Percentiles rank a stretch among this genome's conserved stretches.
These are phyloP conservation scores for Haliclona indistincta DNA, from an alignment of 37 sponge, comb jelly and placozoan species.

Conservation along the genomic window DNA sequence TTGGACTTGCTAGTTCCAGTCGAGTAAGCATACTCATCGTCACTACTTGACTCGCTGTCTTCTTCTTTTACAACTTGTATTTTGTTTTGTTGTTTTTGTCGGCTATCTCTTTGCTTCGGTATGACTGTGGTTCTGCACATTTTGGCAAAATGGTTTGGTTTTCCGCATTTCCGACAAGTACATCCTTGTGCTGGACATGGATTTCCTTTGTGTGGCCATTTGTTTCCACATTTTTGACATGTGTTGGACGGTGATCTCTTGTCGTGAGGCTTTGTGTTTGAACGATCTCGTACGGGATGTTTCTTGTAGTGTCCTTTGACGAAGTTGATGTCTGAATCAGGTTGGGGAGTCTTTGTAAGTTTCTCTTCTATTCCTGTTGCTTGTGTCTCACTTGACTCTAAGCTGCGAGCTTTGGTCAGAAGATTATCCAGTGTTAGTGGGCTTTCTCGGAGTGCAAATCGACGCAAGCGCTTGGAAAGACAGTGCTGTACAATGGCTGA, in stretches of 20 bases:
- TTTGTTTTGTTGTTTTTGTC: background rate
- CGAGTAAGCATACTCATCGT: constrained; percentile 18
- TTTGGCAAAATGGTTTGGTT: constrained; percentile 51
- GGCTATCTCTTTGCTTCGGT: background rate
- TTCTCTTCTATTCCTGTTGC: constrained; percentile 28
- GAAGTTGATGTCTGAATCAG: background rate
- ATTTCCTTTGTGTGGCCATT: constrained; percentile 24
- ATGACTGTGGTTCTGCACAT: constrained; percentile 6
- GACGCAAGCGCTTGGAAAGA: constrained; percentile 24
- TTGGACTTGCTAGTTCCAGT: background rate
- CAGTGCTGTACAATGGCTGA: constrained; percentile 45
- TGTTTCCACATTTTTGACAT: constrained; percentile 28
- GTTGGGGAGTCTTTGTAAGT: background rate
- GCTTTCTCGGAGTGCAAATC: constrained; percentile 19
- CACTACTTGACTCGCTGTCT: constrained; percentile 13
- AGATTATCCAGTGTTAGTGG: no score
- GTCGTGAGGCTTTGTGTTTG: background rate
- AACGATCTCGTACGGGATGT: background rate
- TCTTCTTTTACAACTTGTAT: background rate
- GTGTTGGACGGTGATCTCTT: background rate
- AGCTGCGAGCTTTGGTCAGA: no score
- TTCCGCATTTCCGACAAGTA: constrained; percentile 31
- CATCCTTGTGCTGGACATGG: constrained; percentile 48
- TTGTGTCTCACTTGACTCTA: constrained; percentile 54
- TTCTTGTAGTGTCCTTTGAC: background rate